Evolutionary conservation across 2,113 vertebrate genomes (phyloP).

Genomic region (Pelecanoides urinatrix): DNA sequence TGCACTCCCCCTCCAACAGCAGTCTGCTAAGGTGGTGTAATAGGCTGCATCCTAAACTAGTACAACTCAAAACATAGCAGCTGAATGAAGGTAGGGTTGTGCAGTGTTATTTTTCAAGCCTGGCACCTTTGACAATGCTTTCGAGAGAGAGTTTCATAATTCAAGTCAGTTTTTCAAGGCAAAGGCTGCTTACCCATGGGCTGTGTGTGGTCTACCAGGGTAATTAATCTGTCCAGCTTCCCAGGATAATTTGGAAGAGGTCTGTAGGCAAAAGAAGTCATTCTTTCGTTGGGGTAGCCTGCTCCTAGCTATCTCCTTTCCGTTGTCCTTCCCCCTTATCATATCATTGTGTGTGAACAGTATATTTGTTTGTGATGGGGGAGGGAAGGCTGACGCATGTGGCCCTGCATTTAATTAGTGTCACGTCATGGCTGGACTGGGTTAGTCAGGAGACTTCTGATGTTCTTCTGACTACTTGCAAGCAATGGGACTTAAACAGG

Average conservation of each 20-base stretch:
- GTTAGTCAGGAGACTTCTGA: neutral
- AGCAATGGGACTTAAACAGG: neutral
- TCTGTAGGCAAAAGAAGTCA: neutral
- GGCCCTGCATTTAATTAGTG: neutral
- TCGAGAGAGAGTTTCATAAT: neutral
- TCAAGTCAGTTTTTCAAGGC: neutral
- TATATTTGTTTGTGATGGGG: neutral
- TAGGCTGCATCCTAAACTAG: neutral
- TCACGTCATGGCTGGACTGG: neutral
- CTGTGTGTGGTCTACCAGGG: constrained; percentile 27
- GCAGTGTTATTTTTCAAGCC: neutral
- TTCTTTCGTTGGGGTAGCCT: neutral
- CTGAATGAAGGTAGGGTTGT: neutral
- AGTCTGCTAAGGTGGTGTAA: neutral
- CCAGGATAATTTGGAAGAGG: neutral
- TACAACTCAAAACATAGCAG: neutral
- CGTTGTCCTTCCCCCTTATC: neutral
- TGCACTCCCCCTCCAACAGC: neutral
- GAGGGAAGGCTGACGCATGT: neutral
- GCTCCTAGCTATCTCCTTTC: neutral
- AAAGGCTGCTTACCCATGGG: neutral
- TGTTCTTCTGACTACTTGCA: neutral
- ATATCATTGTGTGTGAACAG: neutral
- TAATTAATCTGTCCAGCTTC: constrained; percentile 32
- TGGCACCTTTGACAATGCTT: neutral